A percentile compares a stretch with the other conserved stretches of the same genome.
Evolutionary conservation across 1,140 invertebrate species (phyloP).

Genomic region (Adoxophyes honmai): DNA sequence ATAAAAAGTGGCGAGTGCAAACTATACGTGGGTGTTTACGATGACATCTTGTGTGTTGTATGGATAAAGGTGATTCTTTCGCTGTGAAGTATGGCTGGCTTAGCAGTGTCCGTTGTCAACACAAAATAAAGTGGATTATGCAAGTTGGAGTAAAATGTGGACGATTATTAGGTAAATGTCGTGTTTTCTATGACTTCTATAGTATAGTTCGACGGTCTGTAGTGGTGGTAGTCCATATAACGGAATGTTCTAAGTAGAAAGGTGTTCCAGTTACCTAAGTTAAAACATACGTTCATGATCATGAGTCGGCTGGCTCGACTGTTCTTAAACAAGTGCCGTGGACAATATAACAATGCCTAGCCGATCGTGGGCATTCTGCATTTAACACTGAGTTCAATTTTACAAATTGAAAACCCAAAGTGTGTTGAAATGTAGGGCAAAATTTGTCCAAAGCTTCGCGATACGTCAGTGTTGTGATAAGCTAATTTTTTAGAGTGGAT

Average conservation of each 20-base stretch:
- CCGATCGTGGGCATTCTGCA: neutral
- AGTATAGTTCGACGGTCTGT: neutral
- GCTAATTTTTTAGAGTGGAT: too few species aligned
- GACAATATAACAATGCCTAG: conserved; percentile 1
- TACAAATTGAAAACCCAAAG: neutral
- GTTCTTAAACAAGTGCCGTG: conserved; percentile 1
- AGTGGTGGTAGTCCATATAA: neutral
- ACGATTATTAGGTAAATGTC: conserved; percentile 65
- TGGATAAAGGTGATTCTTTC: conserved; percentile 32
- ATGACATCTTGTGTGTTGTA: conserved; percentile 43
- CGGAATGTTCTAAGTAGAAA: neutral
- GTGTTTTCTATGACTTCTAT: conserved; percentile 18
- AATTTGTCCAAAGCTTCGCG: too few species aligned
- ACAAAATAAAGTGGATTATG: conserved; percentile 72
- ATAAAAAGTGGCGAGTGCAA: conserved; percentile 24
- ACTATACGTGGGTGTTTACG: conserved; percentile 38
- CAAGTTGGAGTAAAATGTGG: conserved; percentile 69
- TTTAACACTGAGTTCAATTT: neutral
- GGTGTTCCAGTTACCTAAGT: neutral
- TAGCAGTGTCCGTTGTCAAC: conserved; percentile 64
- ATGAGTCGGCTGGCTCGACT: neutral
- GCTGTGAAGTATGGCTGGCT: conserved; percentile 49
- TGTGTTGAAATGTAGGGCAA: too few species aligned
- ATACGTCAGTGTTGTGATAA: too few species aligned
- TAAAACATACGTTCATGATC: neutral